Percentiles rank a stretch among this genome's conserved stretches.
These are phyloP conservation scores for Drosophila ohnishii DNA, from an alignment of 1,140 invertebrate genomes.

Conservation along the genomic window DNA sequence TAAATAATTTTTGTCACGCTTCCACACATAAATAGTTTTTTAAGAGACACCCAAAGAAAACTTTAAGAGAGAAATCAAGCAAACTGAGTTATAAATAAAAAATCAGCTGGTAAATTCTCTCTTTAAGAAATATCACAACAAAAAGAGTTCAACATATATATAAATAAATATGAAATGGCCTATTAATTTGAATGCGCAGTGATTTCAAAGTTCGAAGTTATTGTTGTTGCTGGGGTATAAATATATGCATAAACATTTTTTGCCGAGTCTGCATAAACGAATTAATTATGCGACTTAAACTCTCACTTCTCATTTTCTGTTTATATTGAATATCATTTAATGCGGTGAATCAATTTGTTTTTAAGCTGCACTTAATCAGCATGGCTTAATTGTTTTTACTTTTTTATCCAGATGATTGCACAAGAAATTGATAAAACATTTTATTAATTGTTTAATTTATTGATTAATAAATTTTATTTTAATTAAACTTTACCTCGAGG, in stretches of 20 bases:
- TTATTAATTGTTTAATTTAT: neutral
- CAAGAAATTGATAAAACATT: neutral
- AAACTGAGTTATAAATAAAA: constrained; percentile 44
- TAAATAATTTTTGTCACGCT: neutral
- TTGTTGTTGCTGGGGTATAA: constrained; percentile 16
- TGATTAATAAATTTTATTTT: neutral
- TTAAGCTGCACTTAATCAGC: constrained; percentile 33
- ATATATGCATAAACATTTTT: constrained; percentile 34
- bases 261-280: constrained; percentile 26
- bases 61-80: constrained; percentile 26
- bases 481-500: constrained; percentile 38
- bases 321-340: constrained; percentile 27
- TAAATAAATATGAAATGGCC: constrained; percentile 39
- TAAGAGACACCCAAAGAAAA: constrained; percentile 13
- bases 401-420: neutral
- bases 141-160: constrained; percentile 23
- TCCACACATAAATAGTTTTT: neutral
- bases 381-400: constrained; percentile 10
- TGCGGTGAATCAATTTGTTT: constrained; percentile 27
- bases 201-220: constrained; percentile 15
- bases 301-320: constrained; percentile 15
- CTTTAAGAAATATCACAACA: constrained; percentile 32
- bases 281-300: constrained; percentile 51
- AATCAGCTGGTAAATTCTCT: constrained; percentile 14
- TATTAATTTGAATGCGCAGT: constrained; percentile 49